Conservation (phyloP, 1,140 invertebrate species). For the Homalodisca vitripennis region DNA sequence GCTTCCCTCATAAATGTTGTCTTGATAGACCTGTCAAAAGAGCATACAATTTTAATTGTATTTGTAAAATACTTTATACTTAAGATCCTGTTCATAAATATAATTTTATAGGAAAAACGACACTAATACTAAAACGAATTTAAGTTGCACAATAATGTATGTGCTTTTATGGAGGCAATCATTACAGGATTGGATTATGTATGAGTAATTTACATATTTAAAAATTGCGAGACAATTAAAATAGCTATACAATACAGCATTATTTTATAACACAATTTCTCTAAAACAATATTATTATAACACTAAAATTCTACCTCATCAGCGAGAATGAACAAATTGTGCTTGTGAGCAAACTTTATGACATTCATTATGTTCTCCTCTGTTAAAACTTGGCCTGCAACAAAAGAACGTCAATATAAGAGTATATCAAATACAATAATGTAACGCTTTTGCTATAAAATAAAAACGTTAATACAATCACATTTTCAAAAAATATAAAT, state of each 20-base stretch:
- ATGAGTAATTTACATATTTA: no score
- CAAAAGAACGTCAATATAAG: background rate
- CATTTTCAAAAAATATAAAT: no score
- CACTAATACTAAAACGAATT: no score
- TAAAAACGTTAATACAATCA: no score
- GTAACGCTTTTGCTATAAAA: no score
- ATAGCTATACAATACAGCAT: no score
- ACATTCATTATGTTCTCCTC: slow-evolving; percentile 86
- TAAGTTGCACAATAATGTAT: no score
- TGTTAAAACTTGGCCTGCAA: slow-evolving; percentile 79
- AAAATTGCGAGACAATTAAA: no score
- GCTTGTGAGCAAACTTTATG: slow-evolving; percentile 88
- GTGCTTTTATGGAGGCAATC: no score
- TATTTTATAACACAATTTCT: no score
- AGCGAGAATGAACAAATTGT: slow-evolving; percentile 86
- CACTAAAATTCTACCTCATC: slow-evolving; percentile 71
- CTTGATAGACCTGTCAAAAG: slow-evolving; percentile 71
- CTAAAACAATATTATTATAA: no score
- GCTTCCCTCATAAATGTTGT: slow-evolving; percentile 88
- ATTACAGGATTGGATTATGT: no score
- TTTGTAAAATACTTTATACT: background rate
- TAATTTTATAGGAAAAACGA: background rate
- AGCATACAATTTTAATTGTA: background rate
- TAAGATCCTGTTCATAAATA: background rate
- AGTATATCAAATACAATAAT: background rate